phyloP scores from a whole-genome alignment of 2,888 invertebrate genomes.

The Andrena hattorfiana region DNA sequence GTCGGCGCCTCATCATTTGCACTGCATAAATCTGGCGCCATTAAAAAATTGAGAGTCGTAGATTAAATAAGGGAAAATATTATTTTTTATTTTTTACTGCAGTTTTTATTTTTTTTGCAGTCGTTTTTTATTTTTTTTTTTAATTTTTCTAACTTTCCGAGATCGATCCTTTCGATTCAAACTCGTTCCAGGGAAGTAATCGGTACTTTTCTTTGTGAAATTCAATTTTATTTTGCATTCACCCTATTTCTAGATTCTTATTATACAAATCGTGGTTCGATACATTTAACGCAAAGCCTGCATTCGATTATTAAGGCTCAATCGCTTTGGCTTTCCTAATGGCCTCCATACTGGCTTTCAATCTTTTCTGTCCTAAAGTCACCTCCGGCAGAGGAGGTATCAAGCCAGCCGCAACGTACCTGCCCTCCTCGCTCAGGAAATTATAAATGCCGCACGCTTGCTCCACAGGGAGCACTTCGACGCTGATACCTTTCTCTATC shows the following conservation, averaged over 20 bases:
- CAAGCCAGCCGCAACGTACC: slow-evolving; percentile 89
- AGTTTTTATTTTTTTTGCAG: no score
- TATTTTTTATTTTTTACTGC: no score
- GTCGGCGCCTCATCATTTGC: no score
- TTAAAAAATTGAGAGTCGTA: no score
- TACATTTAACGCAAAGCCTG: background rate
- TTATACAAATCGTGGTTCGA: background rate
- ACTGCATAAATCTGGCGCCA: no score
- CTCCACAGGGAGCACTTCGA: slow-evolving; percentile 93
- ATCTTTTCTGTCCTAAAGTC: fast-evolving
- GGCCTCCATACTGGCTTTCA: background rate
- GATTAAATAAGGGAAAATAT: no score
- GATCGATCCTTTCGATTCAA: background rate
- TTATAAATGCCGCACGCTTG: slow-evolving; percentile 96
- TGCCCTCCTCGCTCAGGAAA: slow-evolving; percentile 93
- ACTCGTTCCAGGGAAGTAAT: background rate
- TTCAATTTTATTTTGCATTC: slow-evolving; percentile 13
- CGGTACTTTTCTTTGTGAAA: background rate
- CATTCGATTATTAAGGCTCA: background rate
- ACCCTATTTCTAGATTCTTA: background rate
- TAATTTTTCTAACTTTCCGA: no score
- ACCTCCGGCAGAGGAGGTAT: slow-evolving; percentile 87
- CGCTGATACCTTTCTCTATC: slow-evolving; percentile 87
- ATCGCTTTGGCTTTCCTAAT: background rate
- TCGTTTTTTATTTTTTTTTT: no score